A percentile compares a stretch with the other conserved stretches of the same genome.
Evolutionary conservation across 2,113 vertebrate species (phyloP).

Genomic region (Corythoichthys haematopterus): DNA sequence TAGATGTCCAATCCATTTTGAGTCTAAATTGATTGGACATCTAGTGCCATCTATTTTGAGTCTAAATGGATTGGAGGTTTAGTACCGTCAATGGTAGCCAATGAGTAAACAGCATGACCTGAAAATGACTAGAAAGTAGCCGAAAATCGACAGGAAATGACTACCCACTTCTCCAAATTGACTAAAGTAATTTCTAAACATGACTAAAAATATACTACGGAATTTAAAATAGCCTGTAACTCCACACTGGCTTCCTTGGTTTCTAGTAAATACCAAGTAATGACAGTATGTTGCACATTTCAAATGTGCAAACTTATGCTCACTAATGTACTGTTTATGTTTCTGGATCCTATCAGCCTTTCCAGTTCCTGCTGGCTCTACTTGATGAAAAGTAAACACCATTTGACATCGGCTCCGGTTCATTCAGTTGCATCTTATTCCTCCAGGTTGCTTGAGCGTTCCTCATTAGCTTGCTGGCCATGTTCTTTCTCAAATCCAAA

Average conservation of each 20-base stretch:
- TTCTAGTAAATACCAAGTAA: background rate
- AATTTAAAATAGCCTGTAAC: background rate
- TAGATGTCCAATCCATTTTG: no score
- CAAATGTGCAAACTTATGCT: background rate
- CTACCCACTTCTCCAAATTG: no score
- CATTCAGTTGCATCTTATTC: background rate
- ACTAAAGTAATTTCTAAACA: no score
- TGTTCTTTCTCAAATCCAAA: constrained; percentile 3
- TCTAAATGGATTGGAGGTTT: no score
- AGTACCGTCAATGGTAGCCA: no score
- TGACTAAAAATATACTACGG: no score
- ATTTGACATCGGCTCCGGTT: background rate
- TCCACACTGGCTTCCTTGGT: background rate
- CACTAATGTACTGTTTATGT: background rate
- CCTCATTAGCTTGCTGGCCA: background rate
- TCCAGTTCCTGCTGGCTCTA: background rate
- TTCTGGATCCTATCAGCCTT: background rate
- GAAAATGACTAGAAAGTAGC: no score
- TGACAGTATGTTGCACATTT: background rate
- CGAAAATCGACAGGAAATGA: no score
- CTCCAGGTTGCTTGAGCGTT: background rate
- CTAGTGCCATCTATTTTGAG: no score
- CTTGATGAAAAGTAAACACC: background rate
- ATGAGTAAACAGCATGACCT: background rate
- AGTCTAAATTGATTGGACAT: no score